phyloP scores from a whole-genome alignment of 2,888 invertebrate species.

The Hypena proboscidalis region DNA sequence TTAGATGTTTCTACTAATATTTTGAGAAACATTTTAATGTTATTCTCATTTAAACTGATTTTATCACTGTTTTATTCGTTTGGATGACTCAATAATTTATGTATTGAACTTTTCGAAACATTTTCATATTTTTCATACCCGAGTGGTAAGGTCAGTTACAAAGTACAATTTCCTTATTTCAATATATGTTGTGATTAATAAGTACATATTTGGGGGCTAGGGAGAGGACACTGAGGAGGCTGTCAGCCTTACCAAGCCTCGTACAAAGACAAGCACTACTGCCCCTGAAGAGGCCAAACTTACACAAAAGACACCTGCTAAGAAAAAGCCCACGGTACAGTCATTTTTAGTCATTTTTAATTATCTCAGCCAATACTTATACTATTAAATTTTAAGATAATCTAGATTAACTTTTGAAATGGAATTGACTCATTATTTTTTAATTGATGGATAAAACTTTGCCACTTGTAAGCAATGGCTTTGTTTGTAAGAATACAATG shows the following conservation, averaged over 20 bases:
- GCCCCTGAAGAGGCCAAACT: conserved; percentile 81
- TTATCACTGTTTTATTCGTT: conserved; percentile 14
- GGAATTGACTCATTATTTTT: too few relatives aligned
- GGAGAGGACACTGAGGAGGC: conserved; percentile 81
- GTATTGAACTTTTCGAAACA: background rate
- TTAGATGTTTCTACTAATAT: conserved; percentile 25
- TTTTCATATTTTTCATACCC: background rate
- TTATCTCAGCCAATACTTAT: conserved; percentile 60
- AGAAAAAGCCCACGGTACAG: conserved; percentile 81
- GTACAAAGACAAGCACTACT: conserved; percentile 80
- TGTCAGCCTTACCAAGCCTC: conserved; percentile 77
- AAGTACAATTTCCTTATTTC: conserved; percentile 29
- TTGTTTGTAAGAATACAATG: too few relatives aligned
- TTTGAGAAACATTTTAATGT: conserved; percentile 18
- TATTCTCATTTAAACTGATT: conserved; percentile 14
- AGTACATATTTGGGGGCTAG: conserved; percentile 62
- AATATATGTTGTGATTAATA: conserved; percentile 43
- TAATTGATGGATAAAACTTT: too few relatives aligned
- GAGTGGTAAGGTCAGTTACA: conserved; percentile 17
- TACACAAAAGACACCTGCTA: conserved; percentile 80
- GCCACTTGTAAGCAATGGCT: too few relatives aligned
- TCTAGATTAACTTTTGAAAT: too few relatives aligned
- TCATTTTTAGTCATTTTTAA: conserved; percentile 52
- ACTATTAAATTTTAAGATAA: too few relatives aligned
- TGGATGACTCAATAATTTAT: background rate